Evolutionary conservation across 2,888 invertebrate species (phyloP), one percentile per base, ranked within the genome.

Genomic region (Xanthia togata): DNA sequence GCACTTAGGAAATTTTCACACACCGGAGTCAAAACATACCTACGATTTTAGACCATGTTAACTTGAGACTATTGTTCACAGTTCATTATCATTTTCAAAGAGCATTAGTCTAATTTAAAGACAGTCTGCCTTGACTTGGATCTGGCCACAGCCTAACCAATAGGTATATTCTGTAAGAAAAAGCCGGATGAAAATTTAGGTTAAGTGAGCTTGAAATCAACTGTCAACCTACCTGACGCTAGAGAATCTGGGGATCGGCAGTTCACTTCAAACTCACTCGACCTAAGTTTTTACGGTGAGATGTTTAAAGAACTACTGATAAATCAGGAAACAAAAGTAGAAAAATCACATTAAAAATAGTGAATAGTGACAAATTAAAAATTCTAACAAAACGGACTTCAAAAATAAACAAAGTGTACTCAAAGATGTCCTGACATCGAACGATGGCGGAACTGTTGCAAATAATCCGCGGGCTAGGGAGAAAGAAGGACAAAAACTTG

Each of bases 381-480:
- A 59, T 47, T 53, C 0, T 11, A 70, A 73, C 6, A 20, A 47
- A 47, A 8, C 11, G 59, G 60, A 60, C 76, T 53, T 20, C 35
- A 44, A 26, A 47, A 12, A 20, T 41, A 47, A 55, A 41, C 17
- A 53, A 55, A 70, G 78, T 68, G 79, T 41, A 17, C 12, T 11
- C 14, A 62, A 70, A 44, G 17, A 83, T 83, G 86, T 65, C 86
- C 59, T 83, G 83, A 83, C 65, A 70, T 2, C 0, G 4, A 70
- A 91, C 91, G 63, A 94, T 95, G 93, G 91, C 89, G 75, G 89
- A 87, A 9, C 9, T 91, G 2, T 83, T 91, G 5, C 84, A 86
- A 68, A 93, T 87, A 85, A 70, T 93, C 53, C 89, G 89, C 71
- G 59, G 67, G 8, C 11, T 85, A 12, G 65, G 78, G 11, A 80